These are phyloP conservation scores for Coenobita brevimanus DNA, from an alignment of 1,140 invertebrate species.

Conservation along the genomic window DNA sequence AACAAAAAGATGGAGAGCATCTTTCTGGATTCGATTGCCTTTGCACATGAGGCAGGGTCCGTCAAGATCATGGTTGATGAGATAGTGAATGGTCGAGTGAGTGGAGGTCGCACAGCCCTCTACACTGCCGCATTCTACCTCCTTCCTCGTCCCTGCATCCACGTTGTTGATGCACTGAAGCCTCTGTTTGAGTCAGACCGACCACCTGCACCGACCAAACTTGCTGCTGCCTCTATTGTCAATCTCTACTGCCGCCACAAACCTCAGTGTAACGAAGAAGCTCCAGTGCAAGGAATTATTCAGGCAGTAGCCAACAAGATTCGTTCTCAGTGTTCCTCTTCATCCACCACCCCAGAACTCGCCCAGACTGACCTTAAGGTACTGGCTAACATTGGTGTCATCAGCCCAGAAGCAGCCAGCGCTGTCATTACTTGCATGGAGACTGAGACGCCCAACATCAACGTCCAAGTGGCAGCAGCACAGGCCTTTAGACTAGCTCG, in stretches of 20 bases:
- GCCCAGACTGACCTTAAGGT: slow-evolving; percentile 21
- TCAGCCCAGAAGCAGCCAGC: background rate
- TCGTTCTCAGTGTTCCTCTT: slow-evolving; percentile 1
- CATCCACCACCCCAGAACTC: background rate
- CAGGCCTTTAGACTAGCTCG: slow-evolving; percentile 16
- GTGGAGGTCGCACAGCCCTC: background rate
- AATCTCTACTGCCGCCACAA: slow-evolving; percentile 39
- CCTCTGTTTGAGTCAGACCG: slow-evolving; percentile 17
- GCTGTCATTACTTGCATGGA: slow-evolving; percentile 10
- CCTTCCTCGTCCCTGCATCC: slow-evolving; percentile 15
- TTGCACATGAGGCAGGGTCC: slow-evolving; percentile 32
- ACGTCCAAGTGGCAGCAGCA: slow-evolving; percentile 18
- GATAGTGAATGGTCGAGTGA: background rate
- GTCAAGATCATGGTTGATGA: slow-evolving; percentile 41
- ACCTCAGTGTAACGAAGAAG: slow-evolving; percentile 1
- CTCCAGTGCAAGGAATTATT: background rate
- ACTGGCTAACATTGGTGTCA: slow-evolving; percentile 40
- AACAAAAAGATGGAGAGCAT: slow-evolving; percentile 19
- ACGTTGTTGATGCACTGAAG: slow-evolving; percentile 2
- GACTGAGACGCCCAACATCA: slow-evolving; percentile 13
- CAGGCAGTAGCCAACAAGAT: slow-evolving; percentile 18
- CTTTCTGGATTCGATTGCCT: slow-evolving; percentile 41
- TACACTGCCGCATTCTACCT: slow-evolving; percentile 44
- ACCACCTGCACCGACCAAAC: background rate
- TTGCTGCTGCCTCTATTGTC: slow-evolving; percentile 45